phyloP scores from a whole-genome alignment of 2,113 vertebrate species.

The Piprites chloris region DNA sequence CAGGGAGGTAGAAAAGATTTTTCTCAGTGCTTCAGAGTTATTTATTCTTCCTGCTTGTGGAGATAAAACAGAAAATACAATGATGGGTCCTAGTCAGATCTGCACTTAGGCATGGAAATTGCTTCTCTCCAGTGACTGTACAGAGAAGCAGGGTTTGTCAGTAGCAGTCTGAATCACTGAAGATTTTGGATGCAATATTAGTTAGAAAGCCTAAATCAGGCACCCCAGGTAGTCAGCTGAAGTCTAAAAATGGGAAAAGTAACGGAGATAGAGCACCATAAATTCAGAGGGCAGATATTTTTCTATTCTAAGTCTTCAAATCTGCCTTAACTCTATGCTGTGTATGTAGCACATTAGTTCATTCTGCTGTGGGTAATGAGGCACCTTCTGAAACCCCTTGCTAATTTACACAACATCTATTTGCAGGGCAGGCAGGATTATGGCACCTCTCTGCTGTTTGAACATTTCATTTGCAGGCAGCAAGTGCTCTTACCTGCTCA shows the following conservation, averaged over 20 bases:
- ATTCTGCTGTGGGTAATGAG: background rate
- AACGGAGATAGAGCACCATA: background rate
- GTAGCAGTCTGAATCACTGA: background rate
- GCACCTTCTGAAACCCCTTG: background rate
- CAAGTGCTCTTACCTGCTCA: background rate
- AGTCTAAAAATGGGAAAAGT: background rate
- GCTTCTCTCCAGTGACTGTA: background rate
- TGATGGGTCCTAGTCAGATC: background rate
- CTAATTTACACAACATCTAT: background rate
- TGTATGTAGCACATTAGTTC: background rate
- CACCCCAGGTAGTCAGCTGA: background rate
- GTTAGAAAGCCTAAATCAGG: background rate
- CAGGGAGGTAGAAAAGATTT: background rate
- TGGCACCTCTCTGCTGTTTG: background rate
- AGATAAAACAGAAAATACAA: background rate
- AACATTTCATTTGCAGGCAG: background rate
- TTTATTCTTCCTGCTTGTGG: background rate
- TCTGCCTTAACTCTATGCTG: background rate
- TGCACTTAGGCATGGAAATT: background rate
- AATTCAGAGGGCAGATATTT: background rate
- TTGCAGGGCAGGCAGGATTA: background rate
- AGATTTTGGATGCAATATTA: background rate
- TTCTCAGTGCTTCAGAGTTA: conserved; percentile 3
- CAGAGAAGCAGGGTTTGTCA: background rate
- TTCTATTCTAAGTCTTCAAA: background rate